These are phyloP conservation scores for Tetrao urogallus DNA, from an alignment of 2,113 vertebrate species.

Conservation along the genomic window DNA sequence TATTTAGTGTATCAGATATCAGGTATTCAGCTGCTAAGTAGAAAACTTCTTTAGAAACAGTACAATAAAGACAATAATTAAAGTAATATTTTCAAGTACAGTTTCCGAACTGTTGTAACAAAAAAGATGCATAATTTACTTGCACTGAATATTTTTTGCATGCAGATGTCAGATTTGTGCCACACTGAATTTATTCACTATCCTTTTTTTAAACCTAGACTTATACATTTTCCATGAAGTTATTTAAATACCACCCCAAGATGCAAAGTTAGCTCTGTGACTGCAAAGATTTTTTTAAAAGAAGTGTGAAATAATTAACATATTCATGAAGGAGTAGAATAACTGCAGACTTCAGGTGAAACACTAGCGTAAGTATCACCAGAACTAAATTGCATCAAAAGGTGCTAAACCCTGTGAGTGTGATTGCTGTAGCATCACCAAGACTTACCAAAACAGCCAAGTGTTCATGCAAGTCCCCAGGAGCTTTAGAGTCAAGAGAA, in stretches of 20 bases:
- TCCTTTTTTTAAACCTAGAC: not conserved
- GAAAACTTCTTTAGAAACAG: conserved; percentile 27
- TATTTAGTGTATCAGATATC: conserved; percentile 5
- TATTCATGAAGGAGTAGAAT: conserved; percentile 55
- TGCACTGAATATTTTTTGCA: conserved; percentile 55
- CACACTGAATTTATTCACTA: conserved; percentile 69
- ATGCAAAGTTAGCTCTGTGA: conserved; percentile 42
- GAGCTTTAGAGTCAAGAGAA: not conserved
- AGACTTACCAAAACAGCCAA: not conserved
- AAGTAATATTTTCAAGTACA: conserved; percentile 31
- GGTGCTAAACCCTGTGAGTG: conserved; percentile 8
- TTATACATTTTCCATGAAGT: conserved; percentile 64
- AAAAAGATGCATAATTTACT: conserved; percentile 9
- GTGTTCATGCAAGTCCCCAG: not conserved
- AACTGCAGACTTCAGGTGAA: conserved; percentile 50
- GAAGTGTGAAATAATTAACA: conserved; percentile 60
- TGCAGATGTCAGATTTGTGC: conserved; percentile 59
- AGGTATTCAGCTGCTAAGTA: conserved; percentile 24
- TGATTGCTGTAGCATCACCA: not conserved
- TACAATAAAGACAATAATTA: conserved; percentile 44
- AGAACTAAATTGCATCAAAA: conserved; percentile 14
- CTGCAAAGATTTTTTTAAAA: not conserved
- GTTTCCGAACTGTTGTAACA: not conserved
- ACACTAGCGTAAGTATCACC: not conserved
- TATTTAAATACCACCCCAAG: conserved; percentile 57